phyloP scores from a whole-genome alignment of 2,888 invertebrate species.

The Agonopterix heracliana region DNA sequence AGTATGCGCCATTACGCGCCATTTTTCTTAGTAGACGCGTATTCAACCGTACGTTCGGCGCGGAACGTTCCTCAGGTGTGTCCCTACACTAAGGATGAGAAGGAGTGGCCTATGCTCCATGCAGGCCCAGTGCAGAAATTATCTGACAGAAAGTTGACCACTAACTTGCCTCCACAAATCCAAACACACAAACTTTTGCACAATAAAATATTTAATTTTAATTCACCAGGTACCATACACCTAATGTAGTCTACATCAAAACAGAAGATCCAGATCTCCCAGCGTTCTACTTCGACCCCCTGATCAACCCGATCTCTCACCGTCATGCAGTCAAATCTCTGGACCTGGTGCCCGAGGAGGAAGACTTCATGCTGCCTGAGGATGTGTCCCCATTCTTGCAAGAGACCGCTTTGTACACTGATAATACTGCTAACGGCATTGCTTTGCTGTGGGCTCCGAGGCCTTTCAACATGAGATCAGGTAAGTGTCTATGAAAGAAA shows the following conservation, averaged over 20 bases:
- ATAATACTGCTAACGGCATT: constrained; percentile 99
- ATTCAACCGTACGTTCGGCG: no score
- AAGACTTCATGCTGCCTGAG: constrained; percentile 94
- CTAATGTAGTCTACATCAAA: constrained; percentile 99
- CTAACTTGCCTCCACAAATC: no score
- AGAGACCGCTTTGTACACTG: constrained; percentile 97
- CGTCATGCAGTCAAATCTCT: constrained; percentile 89
- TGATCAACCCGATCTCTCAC: constrained; percentile 99
- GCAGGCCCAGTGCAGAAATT: no score
- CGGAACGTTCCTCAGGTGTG: no score
- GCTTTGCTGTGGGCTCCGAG: constrained; percentile 98
- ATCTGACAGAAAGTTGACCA: no score
- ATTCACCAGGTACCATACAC: constrained; percentile 94
- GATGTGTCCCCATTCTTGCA: constrained; percentile 94
- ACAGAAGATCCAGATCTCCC: constrained; percentile 99
- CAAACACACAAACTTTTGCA: no score
- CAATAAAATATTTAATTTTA: not conserved
- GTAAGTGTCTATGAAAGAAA: constrained; percentile 38
- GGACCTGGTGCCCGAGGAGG: constrained; percentile 94
- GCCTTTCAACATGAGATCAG: constrained; percentile 97
- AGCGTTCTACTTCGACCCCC: constrained; percentile 99
- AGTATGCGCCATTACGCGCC: no score
- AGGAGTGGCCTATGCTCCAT: no score
- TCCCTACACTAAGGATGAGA: no score
- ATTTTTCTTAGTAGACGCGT: no score